These are phyloP conservation scores for Enteromius trimaculatus DNA, from an alignment of 2,797 vertebrate species.

Conservation along the genomic window DNA sequence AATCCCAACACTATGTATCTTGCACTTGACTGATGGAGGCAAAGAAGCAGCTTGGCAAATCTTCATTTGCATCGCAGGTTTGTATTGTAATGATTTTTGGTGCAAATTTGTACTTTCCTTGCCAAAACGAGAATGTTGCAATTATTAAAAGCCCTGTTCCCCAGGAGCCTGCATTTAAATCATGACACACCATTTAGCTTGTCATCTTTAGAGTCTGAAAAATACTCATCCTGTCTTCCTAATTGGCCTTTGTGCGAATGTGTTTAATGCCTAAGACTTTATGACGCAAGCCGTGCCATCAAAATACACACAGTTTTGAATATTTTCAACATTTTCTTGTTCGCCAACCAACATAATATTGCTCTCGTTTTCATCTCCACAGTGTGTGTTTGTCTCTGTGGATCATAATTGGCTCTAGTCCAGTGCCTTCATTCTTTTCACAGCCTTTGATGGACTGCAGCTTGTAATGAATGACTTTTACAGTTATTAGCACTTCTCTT, in stretches of 20 bases:
- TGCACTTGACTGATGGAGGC: slow-evolving; percentile 16
- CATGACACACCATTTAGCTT: slow-evolving; percentile 57
- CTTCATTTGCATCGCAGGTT: slow-evolving; percentile 24
- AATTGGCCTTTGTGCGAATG: slow-evolving; percentile 48
- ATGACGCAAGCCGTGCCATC: not conserved
- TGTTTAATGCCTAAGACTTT: slow-evolving; percentile 15
- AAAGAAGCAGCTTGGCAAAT: slow-evolving; percentile 11
- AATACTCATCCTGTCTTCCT: slow-evolving; percentile 47
- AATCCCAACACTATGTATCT: not conserved
- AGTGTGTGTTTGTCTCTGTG: slow-evolving; percentile 36
- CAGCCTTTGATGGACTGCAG: slow-evolving; percentile 59
- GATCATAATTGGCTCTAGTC: slow-evolving; percentile 53
- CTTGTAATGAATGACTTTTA: slow-evolving; percentile 79
- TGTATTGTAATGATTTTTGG: slow-evolving; percentile 27
- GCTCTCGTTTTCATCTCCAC: slow-evolving; percentile 33
- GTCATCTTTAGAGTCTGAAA: slow-evolving; percentile 47
- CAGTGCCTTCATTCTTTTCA: slow-evolving; percentile 43
- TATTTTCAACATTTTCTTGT: slow-evolving; percentile 15
- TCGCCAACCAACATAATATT: slow-evolving; percentile 12
- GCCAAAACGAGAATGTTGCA: slow-evolving; percentile 21
- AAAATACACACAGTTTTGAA: slow-evolving; percentile 27
- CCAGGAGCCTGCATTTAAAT: slow-evolving; percentile 53
- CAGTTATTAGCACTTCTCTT: slow-evolving; percentile 70
- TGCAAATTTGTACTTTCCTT: slow-evolving; percentile 22
- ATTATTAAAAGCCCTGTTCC: slow-evolving; percentile 48